phyloP scores from a whole-genome alignment of 2,888 invertebrate species.

The Omphaloscelis lunosa region DNA sequence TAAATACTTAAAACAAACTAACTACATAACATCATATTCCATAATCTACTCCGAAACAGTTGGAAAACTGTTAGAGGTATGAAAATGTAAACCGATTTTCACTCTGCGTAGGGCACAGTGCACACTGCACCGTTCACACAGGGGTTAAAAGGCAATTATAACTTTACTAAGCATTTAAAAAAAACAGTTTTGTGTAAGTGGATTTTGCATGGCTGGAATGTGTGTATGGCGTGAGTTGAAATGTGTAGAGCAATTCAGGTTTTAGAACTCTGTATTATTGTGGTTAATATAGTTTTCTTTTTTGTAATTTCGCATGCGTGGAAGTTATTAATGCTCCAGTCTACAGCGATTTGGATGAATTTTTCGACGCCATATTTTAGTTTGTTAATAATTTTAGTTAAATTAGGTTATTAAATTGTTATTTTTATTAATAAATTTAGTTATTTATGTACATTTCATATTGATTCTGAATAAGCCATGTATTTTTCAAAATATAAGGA shows the following conservation, averaged over 20 bases:
- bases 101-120: conserved; percentile 26
- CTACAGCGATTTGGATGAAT: not conserved
- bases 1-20: conserved; percentile 24
- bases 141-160: conserved; percentile 70
- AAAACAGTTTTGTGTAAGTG: conserved; percentile 57
- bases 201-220: conserved; percentile 52
- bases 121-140: conserved; percentile 28
- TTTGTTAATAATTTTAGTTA: no score
- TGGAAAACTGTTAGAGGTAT: conserved; percentile 41
- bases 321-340: not conserved
- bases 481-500: no score
- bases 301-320: conserved; percentile 5
- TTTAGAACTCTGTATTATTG: conserved; percentile 20
- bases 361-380: no score
- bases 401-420: no score
- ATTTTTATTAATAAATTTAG: no score
- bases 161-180: conserved; percentile 59
- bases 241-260: conserved; percentile 35
- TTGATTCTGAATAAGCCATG: no score
- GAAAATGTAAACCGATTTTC: conserved; percentile 40
- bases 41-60: conserved; percentile 38
- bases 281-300: not conserved
- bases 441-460: no score
- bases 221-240: conserved; percentile 59
- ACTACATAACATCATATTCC: conserved; percentile 7